Evolutionary conservation across 2,113 vertebrate genomes (phyloP).

Genomic region (Opisthocomus hoazin): DNA sequence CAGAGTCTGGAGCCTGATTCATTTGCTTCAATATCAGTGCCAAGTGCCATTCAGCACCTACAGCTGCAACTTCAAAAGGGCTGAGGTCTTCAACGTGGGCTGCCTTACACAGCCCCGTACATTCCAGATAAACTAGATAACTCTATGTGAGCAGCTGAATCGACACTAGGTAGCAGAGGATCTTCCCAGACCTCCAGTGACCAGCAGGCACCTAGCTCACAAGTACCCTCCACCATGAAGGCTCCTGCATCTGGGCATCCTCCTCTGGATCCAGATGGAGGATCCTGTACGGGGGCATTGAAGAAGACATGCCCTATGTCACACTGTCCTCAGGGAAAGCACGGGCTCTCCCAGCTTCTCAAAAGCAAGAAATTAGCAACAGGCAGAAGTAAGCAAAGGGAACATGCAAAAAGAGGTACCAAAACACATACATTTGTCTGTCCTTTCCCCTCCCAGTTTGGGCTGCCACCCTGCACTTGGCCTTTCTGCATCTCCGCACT

Average conservation of each 20-base stretch:
- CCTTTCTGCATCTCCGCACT: constrained; percentile 91
- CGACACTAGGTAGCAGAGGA: neutral
- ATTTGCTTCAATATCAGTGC: neutral
- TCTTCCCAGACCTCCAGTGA: neutral
- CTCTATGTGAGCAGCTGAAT: neutral
- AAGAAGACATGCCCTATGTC: neutral
- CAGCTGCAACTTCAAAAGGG: neutral
- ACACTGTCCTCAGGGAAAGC: neutral
- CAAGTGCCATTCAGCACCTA: neutral
- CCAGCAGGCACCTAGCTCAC: neutral
- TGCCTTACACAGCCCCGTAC: neutral
- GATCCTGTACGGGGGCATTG: fast-evolving
- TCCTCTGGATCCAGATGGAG: neutral
- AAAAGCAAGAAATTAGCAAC: neutral
- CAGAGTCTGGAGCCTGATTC: neutral
- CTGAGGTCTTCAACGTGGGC: fast-evolving
- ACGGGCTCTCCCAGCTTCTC: neutral
- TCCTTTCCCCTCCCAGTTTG: constrained; percentile 73
- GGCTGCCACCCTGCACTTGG: constrained; percentile 91
- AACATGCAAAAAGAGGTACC: neutral
- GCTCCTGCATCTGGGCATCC: neutral
- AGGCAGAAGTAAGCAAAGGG: neutral
- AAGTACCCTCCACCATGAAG: neutral
- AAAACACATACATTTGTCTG: neutral
- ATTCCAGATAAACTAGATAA: neutral